These are phyloP conservation scores for Gnatocerus cornutus DNA, from an alignment of 2,888 invertebrate species.

Conservation along the genomic window DNA sequence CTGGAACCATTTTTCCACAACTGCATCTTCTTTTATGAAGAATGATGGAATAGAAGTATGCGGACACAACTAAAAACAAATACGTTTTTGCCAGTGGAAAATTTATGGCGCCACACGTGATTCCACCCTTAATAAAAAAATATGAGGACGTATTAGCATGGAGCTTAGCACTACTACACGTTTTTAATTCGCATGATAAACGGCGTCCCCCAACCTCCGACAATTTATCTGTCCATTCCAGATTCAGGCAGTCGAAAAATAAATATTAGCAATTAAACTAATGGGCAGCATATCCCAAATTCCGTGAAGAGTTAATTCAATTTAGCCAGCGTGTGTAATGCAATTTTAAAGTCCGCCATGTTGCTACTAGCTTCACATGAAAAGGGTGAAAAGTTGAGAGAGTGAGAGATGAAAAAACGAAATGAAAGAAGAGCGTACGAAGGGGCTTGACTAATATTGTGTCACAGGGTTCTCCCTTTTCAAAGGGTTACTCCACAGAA, in stretches of 20 bases:
- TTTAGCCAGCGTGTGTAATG: slow-evolving; percentile 49
- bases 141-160: slow-evolving; percentile 42
- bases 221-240: slow-evolving; percentile 37
- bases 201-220: slow-evolving; percentile 31
- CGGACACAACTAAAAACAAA: slow-evolving; percentile 24
- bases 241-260: slow-evolving; percentile 52
- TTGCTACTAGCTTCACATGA: slow-evolving; percentile 39
- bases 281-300: slow-evolving; percentile 51
- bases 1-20: slow-evolving; percentile 3
- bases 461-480: slow-evolving; percentile 55
- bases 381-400: slow-evolving; percentile 42
- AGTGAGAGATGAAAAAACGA: slow-evolving; percentile 49
- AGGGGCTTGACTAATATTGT: slow-evolving; percentile 56
- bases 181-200: slow-evolving; percentile 49
- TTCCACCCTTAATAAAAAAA: slow-evolving; percentile 45
- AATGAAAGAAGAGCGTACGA: slow-evolving; percentile 59
- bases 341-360: slow-evolving; percentile 52
- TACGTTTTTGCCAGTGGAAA: slow-evolving; percentile 12
- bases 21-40: not conserved
- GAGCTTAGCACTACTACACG: slow-evolving; percentile 35
- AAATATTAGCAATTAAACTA: slow-evolving; percentile 52
- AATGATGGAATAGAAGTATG: not conserved
- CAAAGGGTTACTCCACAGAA: slow-evolving; percentile 54
- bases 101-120: slow-evolving; percentile 30
- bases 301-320: slow-evolving; percentile 50